Evolutionary conservation across 2,888 invertebrate genomes (phyloP), one percentile per base, ranked within the genome.

Genomic region (Spilarctia lutea): DNA sequence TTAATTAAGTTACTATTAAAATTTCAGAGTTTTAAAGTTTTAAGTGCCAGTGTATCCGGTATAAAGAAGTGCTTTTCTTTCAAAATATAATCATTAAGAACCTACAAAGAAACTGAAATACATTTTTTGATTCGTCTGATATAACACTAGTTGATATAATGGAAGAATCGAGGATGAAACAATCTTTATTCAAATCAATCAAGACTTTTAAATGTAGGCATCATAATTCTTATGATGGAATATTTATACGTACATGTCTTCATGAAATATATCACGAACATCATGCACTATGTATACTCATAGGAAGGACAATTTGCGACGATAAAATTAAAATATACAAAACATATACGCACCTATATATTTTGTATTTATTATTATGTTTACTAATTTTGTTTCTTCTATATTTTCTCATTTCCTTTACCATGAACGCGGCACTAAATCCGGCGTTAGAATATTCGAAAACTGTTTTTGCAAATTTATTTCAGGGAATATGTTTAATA

Each of bases 361-460:
- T 80, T 65, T 73, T 91, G 77, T 71, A 65, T 71, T 75, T 88
- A 89, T 63, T 63, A 30, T 27, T 45, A 86, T 82, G 87, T 79
- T 86, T 87, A 79, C 82, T 88, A 79, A 86, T 78, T 87, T 90
- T 93, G 88, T 90, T 91, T 83, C 88, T 91, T 79, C 82, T 90
- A 88, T 86, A 89, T 90, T 90, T 93, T 93, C 89, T 92, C 93
- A 94, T 94, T 88, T 91, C 92, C 90, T 84, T 91, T 90, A 91
- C 89, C 60, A 88, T 88, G 85, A 83, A 83, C 85, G 86, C 85
- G 87, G 84, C 87, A 89, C 88, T 85, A 69, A 85, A 81, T 18
- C 20, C 48, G 82, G 84, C 80, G 87, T 89, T 48, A 68, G 52
- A 73, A 66, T 35, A 66, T 67, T 42, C 52, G 72, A 24, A 70